These are phyloP conservation scores for Drosophila parthenogenetica DNA, from an alignment of 2,888 invertebrate species.

Conservation along the genomic window DNA sequence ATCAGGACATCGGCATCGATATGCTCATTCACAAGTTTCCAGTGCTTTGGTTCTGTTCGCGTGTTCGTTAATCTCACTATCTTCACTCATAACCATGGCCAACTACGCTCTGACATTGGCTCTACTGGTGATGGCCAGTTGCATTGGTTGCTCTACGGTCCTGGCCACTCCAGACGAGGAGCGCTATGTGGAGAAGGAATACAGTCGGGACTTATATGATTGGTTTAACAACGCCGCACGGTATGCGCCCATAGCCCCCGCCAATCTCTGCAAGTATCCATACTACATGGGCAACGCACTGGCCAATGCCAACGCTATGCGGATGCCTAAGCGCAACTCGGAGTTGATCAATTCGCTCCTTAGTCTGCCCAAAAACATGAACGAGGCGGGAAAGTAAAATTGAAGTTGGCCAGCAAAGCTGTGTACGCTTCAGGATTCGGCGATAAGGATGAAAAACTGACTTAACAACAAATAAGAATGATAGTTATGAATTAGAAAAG, in stretches of 20 bases:
- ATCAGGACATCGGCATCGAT: conserved; percentile 7
- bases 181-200: conserved; percentile 83
- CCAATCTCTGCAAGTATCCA: conserved; percentile 74
- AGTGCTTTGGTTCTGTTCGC: conserved; percentile 35
- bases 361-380: conserved; percentile 90
- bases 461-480: conserved; percentile 18
- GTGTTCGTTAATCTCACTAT: background rate
- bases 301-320: conserved; percentile 66
- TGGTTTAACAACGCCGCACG: conserved; percentile 79
- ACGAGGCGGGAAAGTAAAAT: conserved; percentile 89
- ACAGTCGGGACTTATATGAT: conserved; percentile 80
- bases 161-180: conserved; percentile 83
- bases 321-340: conserved; percentile 89
- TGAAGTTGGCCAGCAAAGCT: conserved; percentile 9
- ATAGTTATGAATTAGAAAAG: conserved; percentile 19
- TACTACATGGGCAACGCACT: conserved; percentile 70
- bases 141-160: conserved; percentile 39
- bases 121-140: conserved; percentile 46
- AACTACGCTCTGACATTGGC: conserved; percentile 40
- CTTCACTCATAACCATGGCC: conserved; percentile 41
- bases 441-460: background rate
- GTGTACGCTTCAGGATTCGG: conserved; percentile 5
- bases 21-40: conserved; percentile 47
- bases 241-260: conserved; percentile 66
- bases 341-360: conserved; percentile 91